These are phyloP conservation scores for Falcaria lacertinaria DNA, from an alignment of 2,888 invertebrate genomes.

Conservation along the genomic window DNA sequence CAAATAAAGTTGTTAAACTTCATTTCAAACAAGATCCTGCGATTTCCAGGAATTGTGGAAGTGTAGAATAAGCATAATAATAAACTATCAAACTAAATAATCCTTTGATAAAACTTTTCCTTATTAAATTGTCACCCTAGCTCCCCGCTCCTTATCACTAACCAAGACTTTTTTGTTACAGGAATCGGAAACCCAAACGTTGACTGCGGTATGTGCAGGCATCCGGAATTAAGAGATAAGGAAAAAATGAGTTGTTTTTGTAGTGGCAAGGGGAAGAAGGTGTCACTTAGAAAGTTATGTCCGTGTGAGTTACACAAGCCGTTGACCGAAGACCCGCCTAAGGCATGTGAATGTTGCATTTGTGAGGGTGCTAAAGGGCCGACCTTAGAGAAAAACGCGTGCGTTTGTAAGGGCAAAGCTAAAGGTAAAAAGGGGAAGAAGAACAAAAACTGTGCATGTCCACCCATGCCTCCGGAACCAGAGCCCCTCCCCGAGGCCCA, in stretches of 20 bases:
- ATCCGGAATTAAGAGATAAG: constrained; percentile 3
- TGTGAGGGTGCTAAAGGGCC: constrained; percentile 8
- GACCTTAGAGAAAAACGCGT: constrained; percentile 5
- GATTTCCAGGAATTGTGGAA: no score
- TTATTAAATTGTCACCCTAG: no score
- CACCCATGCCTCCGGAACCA: constrained; percentile 14
- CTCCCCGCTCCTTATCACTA: no score
- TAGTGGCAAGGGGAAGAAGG: constrained; percentile 10
- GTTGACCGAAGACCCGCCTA: not conserved
- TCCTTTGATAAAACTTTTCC: no score
- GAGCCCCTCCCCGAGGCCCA: not conserved
- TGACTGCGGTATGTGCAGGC: constrained; percentile 8
- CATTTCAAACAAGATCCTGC: no score
- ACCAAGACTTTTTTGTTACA: no score
- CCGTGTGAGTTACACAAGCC: constrained; percentile 8
- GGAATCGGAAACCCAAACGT: not conserved
- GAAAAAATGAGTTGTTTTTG: constrained; percentile 9
- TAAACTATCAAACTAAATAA: no score
- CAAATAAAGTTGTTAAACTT: no score
- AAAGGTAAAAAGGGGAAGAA: constrained; percentile 20
- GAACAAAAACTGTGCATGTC: constrained; percentile 28
- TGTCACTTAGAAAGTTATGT: constrained; percentile 5
- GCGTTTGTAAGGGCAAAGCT: constrained; percentile 7
- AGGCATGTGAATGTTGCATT: constrained; percentile 11
- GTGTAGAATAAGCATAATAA: no score